phyloP scores from a whole-genome alignment of 2,888 invertebrate genomes.

The Leptinotarsa haldemani region DNA sequence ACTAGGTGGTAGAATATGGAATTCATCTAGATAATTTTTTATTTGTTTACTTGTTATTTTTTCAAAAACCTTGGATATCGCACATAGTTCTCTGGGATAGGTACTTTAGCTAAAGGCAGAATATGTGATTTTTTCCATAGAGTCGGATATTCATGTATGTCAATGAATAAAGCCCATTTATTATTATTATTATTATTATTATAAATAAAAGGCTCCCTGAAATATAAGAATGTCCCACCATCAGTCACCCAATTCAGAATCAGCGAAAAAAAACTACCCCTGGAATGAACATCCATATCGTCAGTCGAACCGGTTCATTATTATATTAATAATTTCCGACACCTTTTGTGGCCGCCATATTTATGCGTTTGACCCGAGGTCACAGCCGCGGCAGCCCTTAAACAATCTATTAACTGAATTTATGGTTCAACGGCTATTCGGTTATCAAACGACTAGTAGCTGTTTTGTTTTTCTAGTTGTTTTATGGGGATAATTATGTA shows the following conservation, averaged over 20 bases:
- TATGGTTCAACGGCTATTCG: constrained; percentile 57
- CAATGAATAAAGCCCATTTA: no score
- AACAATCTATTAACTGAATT: constrained; percentile 58
- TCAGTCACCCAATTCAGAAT: background rate
- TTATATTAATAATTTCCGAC: constrained; percentile 46
- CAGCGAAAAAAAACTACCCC: constrained; percentile 11
- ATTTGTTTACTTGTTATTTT: no score
- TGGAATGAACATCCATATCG: background rate
- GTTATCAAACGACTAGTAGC: constrained; percentile 39
- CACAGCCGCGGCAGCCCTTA: constrained; percentile 52
- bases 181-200: no score
- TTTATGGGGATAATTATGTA: constrained; percentile 59
- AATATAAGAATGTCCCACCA: background rate
- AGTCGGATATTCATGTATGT: no score
- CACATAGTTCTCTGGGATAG: no score
- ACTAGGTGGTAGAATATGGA: no score
- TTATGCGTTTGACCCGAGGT: constrained; percentile 61
- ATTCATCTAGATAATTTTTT: no score
- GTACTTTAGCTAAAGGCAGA: no score
- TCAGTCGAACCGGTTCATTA: constrained; percentile 37
- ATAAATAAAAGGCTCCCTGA: no score
- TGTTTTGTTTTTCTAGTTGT: constrained; percentile 45
- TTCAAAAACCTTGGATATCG: no score
- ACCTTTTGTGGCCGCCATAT: constrained; percentile 54
- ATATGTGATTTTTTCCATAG: no score